Percentiles rank a stretch among this genome's conserved stretches.
These are phyloP conservation scores for Micrasema longulum DNA, from an alignment of 1,140 invertebrate species.

Conservation along the genomic window DNA sequence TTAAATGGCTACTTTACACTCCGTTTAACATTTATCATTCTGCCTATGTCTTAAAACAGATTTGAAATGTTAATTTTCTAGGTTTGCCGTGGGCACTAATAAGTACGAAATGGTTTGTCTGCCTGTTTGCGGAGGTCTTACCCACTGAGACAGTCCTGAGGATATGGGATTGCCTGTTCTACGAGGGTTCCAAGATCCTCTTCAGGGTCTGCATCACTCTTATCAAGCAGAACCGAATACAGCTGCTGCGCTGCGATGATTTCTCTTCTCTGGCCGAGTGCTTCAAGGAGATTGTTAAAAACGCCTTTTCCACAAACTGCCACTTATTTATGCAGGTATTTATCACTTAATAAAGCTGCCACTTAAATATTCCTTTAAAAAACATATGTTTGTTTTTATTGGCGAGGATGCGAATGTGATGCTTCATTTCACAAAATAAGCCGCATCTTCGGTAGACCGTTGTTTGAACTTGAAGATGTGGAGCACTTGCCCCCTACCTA, in stretches of 20 bases:
- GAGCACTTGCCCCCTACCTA: too few species aligned
- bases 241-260: slow-evolving; percentile 80
- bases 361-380: too few species aligned
- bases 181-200: slow-evolving; percentile 89
- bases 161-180: slow-evolving; percentile 96
- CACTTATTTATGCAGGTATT: slow-evolving; percentile 88
- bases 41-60: too few species aligned
- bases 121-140: slow-evolving; percentile 90
- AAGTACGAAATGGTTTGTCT: slow-evolving; percentile 95
- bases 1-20: too few species aligned
- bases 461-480: too few species aligned
- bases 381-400: too few species aligned
- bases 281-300: slow-evolving; percentile 82
- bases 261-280: slow-evolving; percentile 80
- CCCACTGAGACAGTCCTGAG: slow-evolving; percentile 91
- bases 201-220: slow-evolving; percentile 89
- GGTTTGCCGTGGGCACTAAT: slow-evolving; percentile 88
- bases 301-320: slow-evolving; percentile 80
- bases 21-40: too few species aligned
- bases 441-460: too few species aligned
- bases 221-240: slow-evolving; percentile 78
- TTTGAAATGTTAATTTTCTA: too few species aligned
- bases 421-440: too few species aligned
- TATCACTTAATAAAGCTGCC: too few species aligned
- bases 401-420: too few species aligned